Conservation (phyloP, 1,140 invertebrate species). For the Globodera ellingtonae region DNA sequence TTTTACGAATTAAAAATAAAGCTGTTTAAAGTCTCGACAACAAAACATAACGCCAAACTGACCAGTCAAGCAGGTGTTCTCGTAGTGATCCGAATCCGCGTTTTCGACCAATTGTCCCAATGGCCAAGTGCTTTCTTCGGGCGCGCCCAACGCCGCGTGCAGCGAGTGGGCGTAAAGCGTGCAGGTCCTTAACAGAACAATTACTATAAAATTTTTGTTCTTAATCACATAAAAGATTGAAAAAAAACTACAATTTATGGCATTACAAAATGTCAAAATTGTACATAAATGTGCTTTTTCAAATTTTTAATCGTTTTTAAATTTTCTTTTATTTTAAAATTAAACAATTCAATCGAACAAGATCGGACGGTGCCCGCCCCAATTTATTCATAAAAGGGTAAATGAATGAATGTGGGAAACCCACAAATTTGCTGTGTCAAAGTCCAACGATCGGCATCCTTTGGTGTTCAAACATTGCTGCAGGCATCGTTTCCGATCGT, state of each 20-base stretch:
- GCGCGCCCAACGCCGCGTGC: neutral
- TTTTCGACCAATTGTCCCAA: slow-evolving; percentile 25
- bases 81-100: slow-evolving; percentile 39
- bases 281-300: no score
- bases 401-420: neutral
- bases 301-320: no score
- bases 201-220: no score
- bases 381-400: neutral
- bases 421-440: slow-evolving; percentile 18
- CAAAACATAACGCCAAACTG: neutral
- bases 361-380: neutral
- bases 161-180: slow-evolving; percentile 1
- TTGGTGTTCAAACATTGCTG: slow-evolving; percentile 15
- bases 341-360: neutral
- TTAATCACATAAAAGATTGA: no score
- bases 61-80: slow-evolving; percentile 49
- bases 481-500: slow-evolving; percentile 22
- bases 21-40: no score
- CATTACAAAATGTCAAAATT: no score
- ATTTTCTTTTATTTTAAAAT: no score
- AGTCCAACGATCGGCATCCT: slow-evolving; percentile 18
- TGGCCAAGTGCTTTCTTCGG: slow-evolving; percentile 9
- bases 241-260: no score
- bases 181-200: neutral
- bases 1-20: no score